Conservation (phyloP, 1,140 invertebrate species). For the Probaryconus sp. region DNA sequence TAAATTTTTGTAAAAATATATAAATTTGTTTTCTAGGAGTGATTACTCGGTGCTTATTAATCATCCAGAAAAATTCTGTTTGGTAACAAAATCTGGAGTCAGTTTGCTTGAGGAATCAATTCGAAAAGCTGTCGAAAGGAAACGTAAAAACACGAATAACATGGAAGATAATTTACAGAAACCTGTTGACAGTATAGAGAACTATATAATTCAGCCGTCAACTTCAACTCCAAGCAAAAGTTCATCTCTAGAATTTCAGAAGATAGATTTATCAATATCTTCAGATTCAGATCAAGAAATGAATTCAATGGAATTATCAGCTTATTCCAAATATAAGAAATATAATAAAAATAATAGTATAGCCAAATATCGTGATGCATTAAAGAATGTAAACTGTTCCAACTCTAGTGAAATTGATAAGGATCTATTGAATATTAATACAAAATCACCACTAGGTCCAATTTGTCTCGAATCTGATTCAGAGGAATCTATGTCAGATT, state of each 20-base stretch:
- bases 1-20: too few species aligned
- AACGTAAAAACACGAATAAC: not conserved
- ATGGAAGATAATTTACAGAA: too few species aligned
- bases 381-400: too few species aligned
- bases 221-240: too few species aligned
- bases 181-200: too few species aligned
- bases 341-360: slow-evolving; percentile 69
- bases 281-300: slow-evolving; percentile 26
- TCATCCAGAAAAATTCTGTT: not conserved
- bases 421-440: slow-evolving; percentile 2
- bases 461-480: not conserved
- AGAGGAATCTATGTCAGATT: not conserved
- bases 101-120: slow-evolving; percentile 60
- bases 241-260: too few species aligned
- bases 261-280: slow-evolving; percentile 1
- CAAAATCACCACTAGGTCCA: not conserved
- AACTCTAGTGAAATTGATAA: not conserved
- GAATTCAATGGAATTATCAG: slow-evolving; percentile 59
- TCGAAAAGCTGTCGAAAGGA: slow-evolving; percentile 16
- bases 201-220: too few species aligned
- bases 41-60: not conserved
- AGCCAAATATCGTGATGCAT: slow-evolving; percentile 36
- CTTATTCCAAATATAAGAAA: slow-evolving; percentile 70
- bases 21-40: not conserved
- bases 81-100: slow-evolving; percentile 27